phyloP scores from a whole-genome alignment of 2,888 invertebrate species.

The Stenoptilia bipunctidactyla region DNA sequence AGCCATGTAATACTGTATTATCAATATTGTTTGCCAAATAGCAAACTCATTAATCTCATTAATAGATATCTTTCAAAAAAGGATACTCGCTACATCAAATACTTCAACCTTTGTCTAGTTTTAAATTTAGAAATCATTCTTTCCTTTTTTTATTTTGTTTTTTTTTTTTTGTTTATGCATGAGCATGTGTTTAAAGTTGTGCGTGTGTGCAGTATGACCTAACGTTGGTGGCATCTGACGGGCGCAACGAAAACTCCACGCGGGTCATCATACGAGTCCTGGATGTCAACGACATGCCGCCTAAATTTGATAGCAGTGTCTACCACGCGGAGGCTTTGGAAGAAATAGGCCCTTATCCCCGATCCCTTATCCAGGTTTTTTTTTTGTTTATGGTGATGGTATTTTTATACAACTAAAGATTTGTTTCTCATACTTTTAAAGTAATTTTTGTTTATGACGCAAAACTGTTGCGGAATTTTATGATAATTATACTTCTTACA shows the following conservation, averaged over 20 bases:
- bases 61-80: too few relatives aligned
- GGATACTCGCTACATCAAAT: too few relatives aligned
- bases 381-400: constrained; percentile 21
- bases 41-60: too few relatives aligned
- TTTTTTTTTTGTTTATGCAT: constrained; percentile 24
- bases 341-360: constrained; percentile 81
- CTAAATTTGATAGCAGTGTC: constrained; percentile 79
- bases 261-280: constrained; percentile 84
- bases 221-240: constrained; percentile 90
- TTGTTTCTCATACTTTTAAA: too few relatives aligned
- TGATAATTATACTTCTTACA: too few relatives aligned
- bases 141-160: constrained; percentile 1
- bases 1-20: too few relatives aligned
- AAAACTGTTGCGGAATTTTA: too few relatives aligned
- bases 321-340: constrained; percentile 83
- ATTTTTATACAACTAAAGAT: too few relatives aligned
- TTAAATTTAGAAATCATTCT: constrained; percentile 1
- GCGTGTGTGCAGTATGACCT: constrained; percentile 81
- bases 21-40: too few relatives aligned
- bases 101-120: too few relatives aligned
- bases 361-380: constrained; percentile 79
- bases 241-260: constrained; percentile 90
- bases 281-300: constrained; percentile 92
- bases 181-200: constrained; percentile 25
- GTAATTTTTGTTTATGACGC: too few relatives aligned